Base-by-base conservation (phyloP, 92 coral and sea anemone genomes). In the Paramuricea clavata region DNA sequence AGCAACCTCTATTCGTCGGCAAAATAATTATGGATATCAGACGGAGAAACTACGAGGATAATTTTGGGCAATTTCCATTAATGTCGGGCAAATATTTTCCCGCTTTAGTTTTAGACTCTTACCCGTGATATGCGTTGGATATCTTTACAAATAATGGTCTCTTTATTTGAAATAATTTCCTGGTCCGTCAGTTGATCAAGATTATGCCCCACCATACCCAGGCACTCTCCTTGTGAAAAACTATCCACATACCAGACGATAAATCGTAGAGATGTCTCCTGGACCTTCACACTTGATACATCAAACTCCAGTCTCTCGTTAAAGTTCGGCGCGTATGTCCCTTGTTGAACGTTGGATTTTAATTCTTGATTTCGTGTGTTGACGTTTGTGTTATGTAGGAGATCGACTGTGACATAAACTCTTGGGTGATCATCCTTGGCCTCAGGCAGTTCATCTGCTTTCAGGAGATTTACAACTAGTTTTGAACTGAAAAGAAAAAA, bases 401-500 rank as follows among this genome's bases (percentile, higher is more conserved):
- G 90, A 69, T 90, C 91, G 36, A 89, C 87, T 43, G 95, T 98
- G 75, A 97, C 88, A 85, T 87, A 93, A 12, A 88, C 97, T 49
- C 93, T 95, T 22, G 99, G 99, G 12, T 89, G 86, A 49, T 97
- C 95, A 16, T 94, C 94, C 72, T 87, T 82, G 33, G 95, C 95
- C 17, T 93, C 91, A 4, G 99, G 99, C 32, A 97, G 87, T 32
- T 97, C 97, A 36, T 97, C 99, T 1, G 94, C 99, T 86, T 93
- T 97, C 43, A 97, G 86, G 25, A 97, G 83, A 30, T 90, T 96
- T 8, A 97, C 97, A 23, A 91, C 82, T 15, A 97, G 87, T 17
- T 91, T 88, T 30, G 91, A 82, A 60, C 97, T 93, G 77, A 33
- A 59, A 25, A 31, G 79, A 25, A 71, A 71, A 71, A 52, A 35